phyloP scores from a whole-genome alignment of 2,888 invertebrate species.

The Drosophila paracracens region DNA sequence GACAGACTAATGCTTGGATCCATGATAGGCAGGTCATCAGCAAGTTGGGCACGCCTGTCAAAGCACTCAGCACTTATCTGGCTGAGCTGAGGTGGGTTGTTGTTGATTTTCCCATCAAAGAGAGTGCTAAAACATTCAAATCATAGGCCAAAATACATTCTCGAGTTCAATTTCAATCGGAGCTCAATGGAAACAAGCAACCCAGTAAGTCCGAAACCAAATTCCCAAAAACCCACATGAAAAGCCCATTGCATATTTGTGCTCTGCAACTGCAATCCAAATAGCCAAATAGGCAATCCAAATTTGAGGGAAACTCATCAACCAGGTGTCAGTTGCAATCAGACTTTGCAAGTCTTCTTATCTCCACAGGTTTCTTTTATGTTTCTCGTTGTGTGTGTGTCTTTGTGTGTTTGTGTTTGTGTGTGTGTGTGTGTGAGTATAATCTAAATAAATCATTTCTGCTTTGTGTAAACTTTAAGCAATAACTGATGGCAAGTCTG shows the following conservation, averaged over 20 bases:
- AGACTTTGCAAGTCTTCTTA: conserved; percentile 22
- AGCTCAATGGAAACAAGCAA: background rate
- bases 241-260: conserved; percentile 11
- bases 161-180: conserved; percentile 9
- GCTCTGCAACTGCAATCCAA: conserved; percentile 31
- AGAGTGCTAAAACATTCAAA: conserved; percentile 47
- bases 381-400: background rate
- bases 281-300: conserved; percentile 45
- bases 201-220: background rate
- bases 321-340: conserved; percentile 49
- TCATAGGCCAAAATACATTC: conserved; percentile 26
- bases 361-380: background rate
- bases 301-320: conserved; percentile 35
- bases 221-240: background rate
- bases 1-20: background rate
- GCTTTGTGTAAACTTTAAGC: conserved; percentile 16
- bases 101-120: conserved; percentile 41
- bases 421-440: background rate
- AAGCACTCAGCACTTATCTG: background rate
- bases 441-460: conserved; percentile 51
- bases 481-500: conserved; percentile 14
- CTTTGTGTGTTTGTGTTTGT: background rate
- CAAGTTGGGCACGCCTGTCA: background rate
- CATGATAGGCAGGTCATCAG: conserved; percentile 1
- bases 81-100: background rate